Base-by-base conservation (phyloP, 2,113 vertebrate species). In the Megalops atlanticus region DNA sequence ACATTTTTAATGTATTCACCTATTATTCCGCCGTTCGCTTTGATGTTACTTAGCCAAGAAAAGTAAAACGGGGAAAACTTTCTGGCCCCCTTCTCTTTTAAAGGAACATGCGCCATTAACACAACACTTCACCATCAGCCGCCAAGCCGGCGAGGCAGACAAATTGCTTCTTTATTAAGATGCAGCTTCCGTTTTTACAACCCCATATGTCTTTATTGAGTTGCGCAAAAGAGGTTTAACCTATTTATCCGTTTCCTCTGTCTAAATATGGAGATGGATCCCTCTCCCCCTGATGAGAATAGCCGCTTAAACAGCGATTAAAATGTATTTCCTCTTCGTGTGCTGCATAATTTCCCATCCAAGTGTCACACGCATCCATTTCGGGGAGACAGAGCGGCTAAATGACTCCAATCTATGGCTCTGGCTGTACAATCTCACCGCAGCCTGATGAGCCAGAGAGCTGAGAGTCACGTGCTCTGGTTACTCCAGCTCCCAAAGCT, bases 301-400 rank as follows among this genome's bases (percentile, higher is more conserved):
- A 82, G 88, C 90, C 87, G 91, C 89, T 91, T 91, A 89, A 89
- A 89, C 88, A 88, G 89, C 90, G 91, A 92, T 92, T 92, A 92
- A 92, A 90, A 92, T 90, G 91, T 89, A 91, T 91, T 92, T 90
- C 89, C 89, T 87, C 81, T 84, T 88, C 84, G 84, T 81, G 82
- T 80, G 83, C 85, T 87, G 87, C 80, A 88, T 90, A 87, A 91
- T 92, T 92, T 89, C 87, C 88, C 84, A 86, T 90, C 88, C 82
- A 84, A 88, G 88, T 84, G 39, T 41, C 16, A 78, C 86, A 24
- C 83, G 83, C 88, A 92, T 94, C 92, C 91, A 92, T 92, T 91
- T 92, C 90, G 87, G 74, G 64, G 89, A 89, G 91, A 92, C 90
- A 76, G 82, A 86, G 87, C 40, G 79, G 80, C 83, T 88, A 88